Evolutionary conservation across 2,888 invertebrate species (phyloP).

Genomic region (Chloroclystis v-ata): DNA sequence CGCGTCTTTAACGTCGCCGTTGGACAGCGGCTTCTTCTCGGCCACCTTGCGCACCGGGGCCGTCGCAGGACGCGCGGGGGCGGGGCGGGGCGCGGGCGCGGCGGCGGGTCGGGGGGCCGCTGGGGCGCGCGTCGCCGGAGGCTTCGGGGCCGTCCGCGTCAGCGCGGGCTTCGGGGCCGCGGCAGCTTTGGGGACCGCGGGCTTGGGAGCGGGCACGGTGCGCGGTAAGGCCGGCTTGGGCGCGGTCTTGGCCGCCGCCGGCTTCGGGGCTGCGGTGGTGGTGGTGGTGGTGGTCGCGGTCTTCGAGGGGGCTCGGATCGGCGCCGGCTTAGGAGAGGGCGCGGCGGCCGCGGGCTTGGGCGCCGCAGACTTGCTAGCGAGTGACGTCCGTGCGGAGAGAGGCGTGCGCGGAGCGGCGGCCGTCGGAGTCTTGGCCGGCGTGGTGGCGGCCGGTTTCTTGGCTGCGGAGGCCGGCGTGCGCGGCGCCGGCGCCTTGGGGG

Average conservation of each 20-base stretch:
- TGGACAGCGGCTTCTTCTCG: constrained; percentile 75
- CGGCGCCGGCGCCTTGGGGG: constrained; percentile 38
- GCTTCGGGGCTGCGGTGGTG: constrained; percentile 20
- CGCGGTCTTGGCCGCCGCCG: constrained; percentile 40
- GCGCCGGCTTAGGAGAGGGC: constrained; percentile 25
- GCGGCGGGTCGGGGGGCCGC: constrained; percentile 16
- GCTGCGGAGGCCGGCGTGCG: constrained; percentile 38
- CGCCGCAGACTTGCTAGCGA: constrained; percentile 23
- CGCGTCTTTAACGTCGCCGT: constrained; percentile 73
- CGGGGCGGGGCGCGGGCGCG: constrained; percentile 9
- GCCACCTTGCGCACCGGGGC: constrained; percentile 39
- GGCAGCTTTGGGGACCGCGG: constrained; percentile 48
- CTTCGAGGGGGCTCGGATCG: constrained; percentile 15
- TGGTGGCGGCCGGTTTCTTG: constrained; percentile 37
- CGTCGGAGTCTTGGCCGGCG: constrained; percentile 32
- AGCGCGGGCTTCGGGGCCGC: constrained; percentile 17
- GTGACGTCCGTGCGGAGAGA: constrained; percentile 31
- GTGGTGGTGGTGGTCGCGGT: constrained; percentile 15
- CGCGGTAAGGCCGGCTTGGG: constrained; percentile 40
- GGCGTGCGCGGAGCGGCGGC: neutral
- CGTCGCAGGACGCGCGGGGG: constrained; percentile 30
- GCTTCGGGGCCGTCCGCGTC: constrained; percentile 25
- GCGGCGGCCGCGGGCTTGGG: constrained; percentile 21
- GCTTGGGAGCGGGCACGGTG: constrained; percentile 20
- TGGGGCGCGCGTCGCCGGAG: constrained; percentile 13